Percentiles rank a stretch among this genome's conserved stretches.
These are phyloP conservation scores for Stegastes partitus DNA, from an alignment of 2,113 vertebrate genomes.

Conservation along the genomic window DNA sequence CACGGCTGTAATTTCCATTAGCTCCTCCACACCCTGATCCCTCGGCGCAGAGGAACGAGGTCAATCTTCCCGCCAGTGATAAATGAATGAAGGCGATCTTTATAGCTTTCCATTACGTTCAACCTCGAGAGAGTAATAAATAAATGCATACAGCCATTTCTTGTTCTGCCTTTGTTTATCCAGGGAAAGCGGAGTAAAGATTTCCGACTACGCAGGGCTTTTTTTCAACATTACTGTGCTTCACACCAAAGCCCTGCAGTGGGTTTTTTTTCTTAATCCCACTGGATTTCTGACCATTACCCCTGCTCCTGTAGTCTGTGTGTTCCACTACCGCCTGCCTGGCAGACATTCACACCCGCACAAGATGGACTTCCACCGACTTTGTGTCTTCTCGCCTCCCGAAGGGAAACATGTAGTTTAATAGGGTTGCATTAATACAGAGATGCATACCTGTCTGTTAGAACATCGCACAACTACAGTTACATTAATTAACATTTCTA, in stretches of 20 bases:
- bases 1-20: slow-evolving; percentile 19
- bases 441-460: too few relatives aligned
- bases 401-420: too few relatives aligned
- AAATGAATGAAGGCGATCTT: slow-evolving; percentile 54
- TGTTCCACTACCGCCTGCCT: too few relatives aligned
- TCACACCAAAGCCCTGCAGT: not conserved
- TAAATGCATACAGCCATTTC: slow-evolving; percentile 51
- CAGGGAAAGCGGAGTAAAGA: slow-evolving; percentile 34
- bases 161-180: slow-evolving; percentile 53
- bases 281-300: too few relatives aligned
- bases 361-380: too few relatives aligned
- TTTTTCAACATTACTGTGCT: not conserved
- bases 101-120: slow-evolving; percentile 48
- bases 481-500: too few relatives aligned
- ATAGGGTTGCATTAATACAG: too few relatives aligned
- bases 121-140: slow-evolving; percentile 30
- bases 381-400: too few relatives aligned
- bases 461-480: too few relatives aligned
- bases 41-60: slow-evolving; percentile 12
- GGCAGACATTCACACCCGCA: too few relatives aligned
- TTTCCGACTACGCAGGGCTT: not conserved
- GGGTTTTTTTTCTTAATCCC: too few relatives aligned
- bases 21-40: not conserved
- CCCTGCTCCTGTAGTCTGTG: too few relatives aligned
- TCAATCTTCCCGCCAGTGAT: slow-evolving; percentile 35